Evolutionary conservation across 92 coral and sea anemone genomes (phyloP).

Genomic region (Epizoanthus illoricatus): DNA sequence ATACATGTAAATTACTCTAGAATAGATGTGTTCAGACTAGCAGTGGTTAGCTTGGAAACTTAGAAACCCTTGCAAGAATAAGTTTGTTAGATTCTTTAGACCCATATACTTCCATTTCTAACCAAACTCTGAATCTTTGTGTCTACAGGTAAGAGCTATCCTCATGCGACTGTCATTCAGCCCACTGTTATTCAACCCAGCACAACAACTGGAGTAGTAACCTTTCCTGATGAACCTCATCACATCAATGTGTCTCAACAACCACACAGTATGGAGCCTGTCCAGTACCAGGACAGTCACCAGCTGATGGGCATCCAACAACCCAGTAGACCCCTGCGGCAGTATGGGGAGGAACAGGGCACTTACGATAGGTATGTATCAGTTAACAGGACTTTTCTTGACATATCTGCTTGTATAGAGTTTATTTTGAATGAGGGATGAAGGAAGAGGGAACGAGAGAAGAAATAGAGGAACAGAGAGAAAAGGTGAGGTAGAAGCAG

Average conservation of each 20-base stretch:
- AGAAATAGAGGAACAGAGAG: no score
- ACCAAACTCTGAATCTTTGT: background rate
- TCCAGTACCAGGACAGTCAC: slow-evolving; percentile 49
- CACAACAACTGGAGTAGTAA: slow-evolving; percentile 78
- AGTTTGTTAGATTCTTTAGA: no score
- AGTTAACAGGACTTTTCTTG: no score
- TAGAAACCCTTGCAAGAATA: background rate
- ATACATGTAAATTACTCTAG: no score
- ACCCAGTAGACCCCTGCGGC: slow-evolving; percentile 47
- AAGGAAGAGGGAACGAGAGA: no score
- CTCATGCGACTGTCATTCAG: slow-evolving; percentile 71
- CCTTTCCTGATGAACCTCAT: slow-evolving; percentile 79
- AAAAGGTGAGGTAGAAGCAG: no score
- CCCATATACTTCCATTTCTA: background rate
- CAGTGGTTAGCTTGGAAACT: background rate
- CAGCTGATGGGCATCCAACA: slow-evolving; percentile 45
- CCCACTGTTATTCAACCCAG: slow-evolving; percentile 70
- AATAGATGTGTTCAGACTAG: background rate
- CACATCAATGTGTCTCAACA: slow-evolving; percentile 72
- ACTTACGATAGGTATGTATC: slow-evolving; percentile 65
- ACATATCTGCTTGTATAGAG: no score
- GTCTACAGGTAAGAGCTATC: slow-evolving; percentile 58
- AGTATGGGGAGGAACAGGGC: slow-evolving; percentile 70
- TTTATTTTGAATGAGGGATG: no score
- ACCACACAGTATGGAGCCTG: slow-evolving; percentile 78